Evolutionary conservation across 2,888 invertebrate species (phyloP).

Genomic region (Tenthredo scrophulariae): DNA sequence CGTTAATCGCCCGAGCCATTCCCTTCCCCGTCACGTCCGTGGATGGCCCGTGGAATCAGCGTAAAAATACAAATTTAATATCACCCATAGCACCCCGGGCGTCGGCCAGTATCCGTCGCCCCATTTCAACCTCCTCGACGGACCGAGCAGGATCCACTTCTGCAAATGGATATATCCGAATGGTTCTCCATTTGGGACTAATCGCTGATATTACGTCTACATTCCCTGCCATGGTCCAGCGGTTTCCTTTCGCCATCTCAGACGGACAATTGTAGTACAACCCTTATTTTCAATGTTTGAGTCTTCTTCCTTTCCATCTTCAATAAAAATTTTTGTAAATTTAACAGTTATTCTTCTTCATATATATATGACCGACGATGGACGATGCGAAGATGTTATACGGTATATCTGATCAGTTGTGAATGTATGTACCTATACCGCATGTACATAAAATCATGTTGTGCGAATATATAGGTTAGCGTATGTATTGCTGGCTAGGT

Average conservation of each 20-base stretch:
- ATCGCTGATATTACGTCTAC: slow-evolving; percentile 43
- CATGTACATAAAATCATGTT: slow-evolving; percentile 31
- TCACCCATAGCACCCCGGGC: slow-evolving; percentile 66
- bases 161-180: slow-evolving; percentile 50
- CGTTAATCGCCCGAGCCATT: slow-evolving; percentile 81
- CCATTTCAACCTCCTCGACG: slow-evolving; percentile 47
- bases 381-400: neutral
- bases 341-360: neutral
- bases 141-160: slow-evolving; percentile 44
- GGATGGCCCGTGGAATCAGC: slow-evolving; percentile 82
- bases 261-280: neutral
- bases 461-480: slow-evolving; percentile 45
- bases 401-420: neutral
- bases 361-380: neutral
- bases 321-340: neutral
- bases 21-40: slow-evolving; percentile 81
- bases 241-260: slow-evolving; percentile 19
- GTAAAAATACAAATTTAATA: slow-evolving; percentile 84
- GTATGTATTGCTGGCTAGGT: slow-evolving; percentile 59
- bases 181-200: slow-evolving; percentile 43
- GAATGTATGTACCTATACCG: neutral
- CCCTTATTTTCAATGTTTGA: neutral
- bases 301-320: neutral
- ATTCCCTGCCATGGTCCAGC: neutral
- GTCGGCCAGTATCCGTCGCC: slow-evolving; percentile 47